Evolutionary conservation across 2,888 invertebrate species (phyloP).

Genomic region (Acronicta leporina): DNA sequence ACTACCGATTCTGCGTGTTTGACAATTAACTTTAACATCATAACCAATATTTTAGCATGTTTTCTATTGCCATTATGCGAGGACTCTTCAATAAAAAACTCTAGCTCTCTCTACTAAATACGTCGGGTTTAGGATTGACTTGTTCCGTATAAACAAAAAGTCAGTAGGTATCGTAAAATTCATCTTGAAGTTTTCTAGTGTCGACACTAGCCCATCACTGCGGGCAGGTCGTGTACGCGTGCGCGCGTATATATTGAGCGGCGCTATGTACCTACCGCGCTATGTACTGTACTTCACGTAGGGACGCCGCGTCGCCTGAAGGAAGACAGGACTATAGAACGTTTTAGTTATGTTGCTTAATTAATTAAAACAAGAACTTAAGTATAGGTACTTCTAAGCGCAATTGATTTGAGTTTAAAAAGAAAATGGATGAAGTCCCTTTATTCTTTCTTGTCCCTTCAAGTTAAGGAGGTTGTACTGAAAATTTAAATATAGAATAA

Average conservation of each 20-base stretch:
- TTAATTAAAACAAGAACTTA: conserved; percentile 22
- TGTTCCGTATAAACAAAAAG: too few species aligned
- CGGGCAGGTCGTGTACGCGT: conserved; percentile 71
- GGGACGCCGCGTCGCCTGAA: conserved; percentile 19
- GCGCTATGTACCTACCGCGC: conserved; percentile 44
- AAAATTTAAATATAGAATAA: too few species aligned
- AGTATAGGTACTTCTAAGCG: neutral
- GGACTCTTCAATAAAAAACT: too few species aligned
- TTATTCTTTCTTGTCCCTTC: too few species aligned
- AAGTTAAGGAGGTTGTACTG: too few species aligned
- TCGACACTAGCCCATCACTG: conserved; percentile 57
- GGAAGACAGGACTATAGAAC: conserved; percentile 32
- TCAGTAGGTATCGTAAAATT: too few species aligned
- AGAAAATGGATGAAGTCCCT: neutral
- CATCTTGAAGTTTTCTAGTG: conserved; percentile 1
- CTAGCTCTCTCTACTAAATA: too few species aligned
- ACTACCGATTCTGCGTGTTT: too few species aligned
- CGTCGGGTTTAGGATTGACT: too few species aligned
- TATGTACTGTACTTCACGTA: conserved; percentile 35
- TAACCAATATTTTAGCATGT: too few species aligned
- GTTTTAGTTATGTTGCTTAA: conserved; percentile 1
- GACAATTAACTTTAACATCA: too few species aligned
- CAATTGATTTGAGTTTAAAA: neutral
- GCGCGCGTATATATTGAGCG: conserved; percentile 83
- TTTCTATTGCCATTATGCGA: too few species aligned